A percentile compares a stretch with the other conserved stretches of the same genome.
Evolutionary conservation across 2,113 vertebrate species (phyloP).

Genomic region (Vimba vimba): DNA sequence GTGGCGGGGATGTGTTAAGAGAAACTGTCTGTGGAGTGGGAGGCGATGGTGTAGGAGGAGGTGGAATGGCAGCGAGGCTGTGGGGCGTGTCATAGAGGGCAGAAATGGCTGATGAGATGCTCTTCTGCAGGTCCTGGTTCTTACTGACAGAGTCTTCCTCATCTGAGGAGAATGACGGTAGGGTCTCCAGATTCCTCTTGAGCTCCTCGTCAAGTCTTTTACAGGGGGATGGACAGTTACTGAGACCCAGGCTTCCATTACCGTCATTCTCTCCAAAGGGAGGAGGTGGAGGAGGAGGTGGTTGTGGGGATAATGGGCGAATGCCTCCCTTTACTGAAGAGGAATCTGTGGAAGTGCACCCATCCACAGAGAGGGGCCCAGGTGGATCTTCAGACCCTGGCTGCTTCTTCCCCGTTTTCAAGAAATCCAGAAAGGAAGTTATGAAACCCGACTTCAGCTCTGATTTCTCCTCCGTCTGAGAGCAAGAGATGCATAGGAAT

Average conservation of each 20-base stretch:
- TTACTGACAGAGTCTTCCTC: conserved; percentile 92
- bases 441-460: conserved; percentile 90
- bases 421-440: conserved; percentile 89
- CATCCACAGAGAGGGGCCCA: conserved; percentile 58
- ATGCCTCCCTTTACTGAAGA: conserved; percentile 72
- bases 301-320: conserved; percentile 62
- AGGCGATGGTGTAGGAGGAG: conserved; percentile 63
- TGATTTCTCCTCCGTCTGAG: conserved; percentile 83
- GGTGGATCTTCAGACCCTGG: conserved; percentile 53
- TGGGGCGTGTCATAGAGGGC: conserved; percentile 87
- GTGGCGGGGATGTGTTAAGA: conserved; percentile 65
- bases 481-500: conserved; percentile 5
- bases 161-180: conserved; percentile 90
- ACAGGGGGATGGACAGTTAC: conserved; percentile 83
- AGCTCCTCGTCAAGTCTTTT: conserved; percentile 88
- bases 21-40: conserved; percentile 58
- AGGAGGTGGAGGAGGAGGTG: conserved; percentile 56
- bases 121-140: conserved; percentile 92
- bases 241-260: conserved; percentile 74
- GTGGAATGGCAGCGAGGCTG: conserved; percentile 70
- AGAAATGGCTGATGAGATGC: conserved; percentile 91
- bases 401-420: conserved; percentile 85
- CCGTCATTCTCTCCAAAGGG: conserved; percentile 69
- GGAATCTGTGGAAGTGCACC: conserved; percentile 49
- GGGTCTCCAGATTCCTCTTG: conserved; percentile 86